phyloP scores from a whole-genome alignment of 2,888 invertebrate species.

The Notocelia uddmanniana region DNA sequence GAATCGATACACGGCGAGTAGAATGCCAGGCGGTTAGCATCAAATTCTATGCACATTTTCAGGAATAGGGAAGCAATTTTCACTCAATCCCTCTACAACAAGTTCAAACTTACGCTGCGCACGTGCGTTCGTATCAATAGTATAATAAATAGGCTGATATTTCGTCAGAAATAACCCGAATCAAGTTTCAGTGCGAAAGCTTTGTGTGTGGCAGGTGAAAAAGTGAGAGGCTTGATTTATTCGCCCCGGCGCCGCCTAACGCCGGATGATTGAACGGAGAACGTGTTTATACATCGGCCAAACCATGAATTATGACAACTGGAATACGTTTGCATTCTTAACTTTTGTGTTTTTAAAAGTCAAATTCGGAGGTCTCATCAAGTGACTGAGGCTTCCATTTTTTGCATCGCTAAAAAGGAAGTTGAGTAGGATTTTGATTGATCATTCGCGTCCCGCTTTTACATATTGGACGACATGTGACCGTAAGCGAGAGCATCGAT shows the following conservation, averaged over 20 bases:
- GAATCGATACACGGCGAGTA: constrained; percentile 47
- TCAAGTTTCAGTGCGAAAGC: constrained; percentile 84
- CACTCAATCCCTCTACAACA: constrained; percentile 83
- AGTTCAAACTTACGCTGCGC: constrained; percentile 83
- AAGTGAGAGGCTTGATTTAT: constrained; percentile 85
- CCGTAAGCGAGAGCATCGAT: background rate
- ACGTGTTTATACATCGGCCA: constrained; percentile 83
- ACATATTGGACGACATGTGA: background rate
- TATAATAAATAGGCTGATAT: constrained; percentile 86
- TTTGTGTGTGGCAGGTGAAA: constrained; percentile 86
- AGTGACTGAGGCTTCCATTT: constrained; percentile 4
- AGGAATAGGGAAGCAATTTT: constrained; percentile 75
- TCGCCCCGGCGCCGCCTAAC: constrained; percentile 82
- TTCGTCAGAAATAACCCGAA: constrained; percentile 86
- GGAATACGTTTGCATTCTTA: constrained; percentile 62
- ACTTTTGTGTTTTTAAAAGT: constrained; percentile 65
- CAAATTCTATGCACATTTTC: constrained; percentile 82
- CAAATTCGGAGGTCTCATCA: constrained; percentile 38
- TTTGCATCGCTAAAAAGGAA: background rate
- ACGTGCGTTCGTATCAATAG: constrained; percentile 84
- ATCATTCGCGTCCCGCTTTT: background rate
- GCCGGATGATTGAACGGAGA: constrained; percentile 82
- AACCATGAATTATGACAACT: constrained; percentile 81
- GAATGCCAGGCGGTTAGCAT: constrained; percentile 66
- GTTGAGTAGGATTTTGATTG: background rate